Conservation (phyloP, 2,113 vertebrate species). For the Psilopogon haemacephalus region DNA sequence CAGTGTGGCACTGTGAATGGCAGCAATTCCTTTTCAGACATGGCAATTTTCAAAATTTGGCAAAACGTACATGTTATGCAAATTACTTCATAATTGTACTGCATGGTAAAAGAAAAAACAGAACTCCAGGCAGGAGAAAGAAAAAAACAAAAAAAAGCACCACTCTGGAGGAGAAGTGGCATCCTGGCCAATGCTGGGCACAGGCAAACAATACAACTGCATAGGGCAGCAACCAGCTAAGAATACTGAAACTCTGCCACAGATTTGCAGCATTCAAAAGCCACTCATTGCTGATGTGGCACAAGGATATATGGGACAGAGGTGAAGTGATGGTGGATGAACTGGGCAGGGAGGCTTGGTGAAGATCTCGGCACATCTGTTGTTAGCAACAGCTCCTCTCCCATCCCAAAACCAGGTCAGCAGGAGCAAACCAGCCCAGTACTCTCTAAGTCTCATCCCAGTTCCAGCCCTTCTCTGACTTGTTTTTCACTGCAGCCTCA, state of each 20-base stretch:
- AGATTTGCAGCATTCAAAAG: neutral
- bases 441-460: neutral
- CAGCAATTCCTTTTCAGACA: constrained; percentile 55
- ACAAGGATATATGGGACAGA: rapidly evolving
- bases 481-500: neutral
- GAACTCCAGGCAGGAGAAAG: neutral
- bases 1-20: constrained; percentile 46
- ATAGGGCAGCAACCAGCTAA: neutral
- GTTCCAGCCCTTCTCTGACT: neutral
- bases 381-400: neutral
- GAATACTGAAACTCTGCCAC: neutral
- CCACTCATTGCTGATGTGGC: rapidly evolving
- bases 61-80: constrained; percentile 60
- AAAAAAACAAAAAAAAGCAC: neutral
- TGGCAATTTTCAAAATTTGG: constrained; percentile 71
- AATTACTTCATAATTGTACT: constrained; percentile 63
- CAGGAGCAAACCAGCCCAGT: neutral
- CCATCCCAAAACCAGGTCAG: neutral
- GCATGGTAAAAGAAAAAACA: constrained; percentile 53
- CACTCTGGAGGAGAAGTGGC: neutral
- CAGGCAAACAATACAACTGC: neutral
- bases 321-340: neutral
- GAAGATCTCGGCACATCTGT: neutral
- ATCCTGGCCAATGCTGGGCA: neutral
- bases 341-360: rapidly evolving